phyloP scores from a whole-genome alignment of 2,797 vertebrate species.

The Sebastiscus albofasciatus region DNA sequence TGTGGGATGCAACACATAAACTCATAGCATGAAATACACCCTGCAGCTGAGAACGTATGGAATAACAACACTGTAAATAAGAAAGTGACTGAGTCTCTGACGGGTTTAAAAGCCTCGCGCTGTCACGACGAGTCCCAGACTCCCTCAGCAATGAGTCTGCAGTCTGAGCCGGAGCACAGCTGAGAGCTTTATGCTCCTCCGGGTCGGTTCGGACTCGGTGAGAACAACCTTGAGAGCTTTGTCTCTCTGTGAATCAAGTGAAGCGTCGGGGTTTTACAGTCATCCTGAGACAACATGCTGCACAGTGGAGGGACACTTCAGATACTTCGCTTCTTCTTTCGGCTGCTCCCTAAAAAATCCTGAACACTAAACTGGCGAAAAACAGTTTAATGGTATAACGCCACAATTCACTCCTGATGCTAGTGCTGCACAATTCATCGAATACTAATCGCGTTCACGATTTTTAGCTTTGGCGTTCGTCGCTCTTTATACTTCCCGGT shows the following conservation, averaged over 20 bases:
- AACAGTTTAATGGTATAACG: no score
- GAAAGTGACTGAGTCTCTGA: constrained; percentile 20
- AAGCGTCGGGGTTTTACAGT: neutral
- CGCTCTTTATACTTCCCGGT: no score
- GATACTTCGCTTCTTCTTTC: no score
- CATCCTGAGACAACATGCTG: neutral
- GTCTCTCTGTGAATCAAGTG: neutral
- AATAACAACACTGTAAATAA: constrained; percentile 25
- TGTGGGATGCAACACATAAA: neutral
- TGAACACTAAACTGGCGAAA: no score
- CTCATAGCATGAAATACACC: neutral
- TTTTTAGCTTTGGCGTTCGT: no score
- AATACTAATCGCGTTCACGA: no score
- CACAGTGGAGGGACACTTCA: neutral
- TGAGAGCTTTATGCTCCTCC: neutral
- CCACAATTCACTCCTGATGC: no score
- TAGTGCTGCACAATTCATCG: no score
- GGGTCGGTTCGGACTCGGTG: neutral
- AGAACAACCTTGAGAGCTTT: constrained; percentile 6
- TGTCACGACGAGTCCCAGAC: constrained; percentile 39
- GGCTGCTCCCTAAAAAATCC: no score
- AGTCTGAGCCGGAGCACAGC: neutral
- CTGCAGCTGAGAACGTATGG: constrained; percentile 1
- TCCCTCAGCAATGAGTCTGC: constrained; percentile 32
- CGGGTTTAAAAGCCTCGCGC: constrained; percentile 45